phyloP scores from a whole-genome alignment of 1,140 invertebrate species.

The Rhyacophila brunnea region DNA sequence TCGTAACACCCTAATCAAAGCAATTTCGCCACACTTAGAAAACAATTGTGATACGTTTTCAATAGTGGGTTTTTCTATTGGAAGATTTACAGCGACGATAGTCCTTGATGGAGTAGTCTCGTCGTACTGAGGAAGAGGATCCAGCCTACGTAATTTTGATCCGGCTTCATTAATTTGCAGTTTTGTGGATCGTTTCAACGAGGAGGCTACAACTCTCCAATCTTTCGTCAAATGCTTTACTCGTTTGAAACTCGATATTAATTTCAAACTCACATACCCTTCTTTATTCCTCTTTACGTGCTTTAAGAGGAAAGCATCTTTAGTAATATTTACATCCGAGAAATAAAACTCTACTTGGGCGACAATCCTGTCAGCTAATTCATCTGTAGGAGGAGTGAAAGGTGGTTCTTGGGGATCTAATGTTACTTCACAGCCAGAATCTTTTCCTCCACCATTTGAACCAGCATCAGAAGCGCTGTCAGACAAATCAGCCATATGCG shows the following conservation, averaged over 20 bases:
- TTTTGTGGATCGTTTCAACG: constrained; percentile 74
- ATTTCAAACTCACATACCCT: constrained; percentile 90
- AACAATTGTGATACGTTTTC: constrained; percentile 88
- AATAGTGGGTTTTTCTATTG: constrained; percentile 78
- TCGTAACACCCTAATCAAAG: constrained; percentile 78
- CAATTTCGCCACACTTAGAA: constrained; percentile 82
- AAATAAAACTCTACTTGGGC: constrained; percentile 92
- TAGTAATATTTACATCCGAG: constrained; percentile 90
- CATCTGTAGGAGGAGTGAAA: constrained; percentile 65
- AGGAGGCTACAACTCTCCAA: constrained; percentile 86
- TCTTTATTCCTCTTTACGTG: constrained; percentile 93
- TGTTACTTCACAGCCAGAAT: constrained; percentile 65
- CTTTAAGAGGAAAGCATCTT: constrained; percentile 92
- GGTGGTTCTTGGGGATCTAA: constrained; percentile 55
- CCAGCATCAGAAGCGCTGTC: constrained; percentile 62
- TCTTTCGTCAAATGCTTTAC: constrained; percentile 91
- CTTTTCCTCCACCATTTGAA: constrained; percentile 57
- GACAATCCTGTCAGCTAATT: constrained; percentile 73
- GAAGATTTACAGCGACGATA: constrained; percentile 82
- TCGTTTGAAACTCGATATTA: constrained; percentile 91
- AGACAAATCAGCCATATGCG: constrained; percentile 61
- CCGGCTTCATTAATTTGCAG: constrained; percentile 88
- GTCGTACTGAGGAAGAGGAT: constrained; percentile 84
- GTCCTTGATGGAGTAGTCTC: constrained; percentile 89
- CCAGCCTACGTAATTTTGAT: constrained; percentile 84